Base-by-base conservation (phyloP, 2,797 vertebrate species). In the Gallinago stenura region DNA sequence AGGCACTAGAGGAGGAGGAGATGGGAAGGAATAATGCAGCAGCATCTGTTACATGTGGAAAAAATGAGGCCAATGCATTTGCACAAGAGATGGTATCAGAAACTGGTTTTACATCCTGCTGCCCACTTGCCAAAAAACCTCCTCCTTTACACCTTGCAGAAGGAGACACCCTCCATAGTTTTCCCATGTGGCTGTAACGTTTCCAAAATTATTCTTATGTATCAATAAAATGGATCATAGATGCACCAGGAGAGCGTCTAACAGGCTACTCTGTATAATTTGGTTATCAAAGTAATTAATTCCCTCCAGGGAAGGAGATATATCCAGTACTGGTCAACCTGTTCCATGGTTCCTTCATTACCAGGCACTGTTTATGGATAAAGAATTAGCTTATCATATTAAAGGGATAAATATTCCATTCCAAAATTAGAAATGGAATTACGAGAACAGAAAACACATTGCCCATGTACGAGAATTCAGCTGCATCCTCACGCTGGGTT, bases 381-480 rank as follows among this genome's bases (percentile, higher is more conserved):
- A 90, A 73, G 14, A 88, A 93, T 81, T 88, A 81, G 31, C 11
- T 81, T 87, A 78, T 54, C 18, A 6, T 39, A 90, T 69, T 66
- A 76, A 50, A 60, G 21, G 54, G 62, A 79, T 84, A 81, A 92
- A 57, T 82, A 87, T 50, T 83, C 15, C 5, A 53, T 86, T 92
- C 61, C 51, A 76, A 72, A 89, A 86, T 75, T 69, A 48, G 41
- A 93, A 95, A 83, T 45, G 10, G 41, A 93, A 81, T 75, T 71
- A 87, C 6, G n/a, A 76, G 64, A 90, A 54, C 33, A 93, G 61
- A 88, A 86, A 75, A 43, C 57, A 66, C 48, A 78, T 20, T 68
- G 56, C 60, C 21, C 21, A 12, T 10, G 15, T 45, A 65, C 0
- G 1, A 70, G 48, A 83, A 77, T 16, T 85, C 57, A 37, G 62